These are phyloP conservation scores for Eilema caniola DNA, from an alignment of 2,888 invertebrate genomes.

Conservation along the genomic window DNA sequence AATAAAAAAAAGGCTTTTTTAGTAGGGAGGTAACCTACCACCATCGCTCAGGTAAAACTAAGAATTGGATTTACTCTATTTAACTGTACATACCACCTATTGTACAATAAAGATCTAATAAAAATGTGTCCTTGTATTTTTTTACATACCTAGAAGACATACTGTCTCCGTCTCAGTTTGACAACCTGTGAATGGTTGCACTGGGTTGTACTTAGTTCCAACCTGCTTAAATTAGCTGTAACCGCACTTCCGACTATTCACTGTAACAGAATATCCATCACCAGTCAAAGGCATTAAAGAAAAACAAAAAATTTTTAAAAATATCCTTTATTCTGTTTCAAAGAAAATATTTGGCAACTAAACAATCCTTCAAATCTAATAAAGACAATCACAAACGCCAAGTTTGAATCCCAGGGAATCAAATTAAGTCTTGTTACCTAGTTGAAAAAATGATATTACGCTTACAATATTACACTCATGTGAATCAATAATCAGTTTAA, in stretches of 20 bases:
- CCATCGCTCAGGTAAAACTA: no score
- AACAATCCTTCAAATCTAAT: slow-evolving; percentile 21
- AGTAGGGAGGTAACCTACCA: no score
- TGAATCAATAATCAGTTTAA: neutral
- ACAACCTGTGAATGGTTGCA: no score
- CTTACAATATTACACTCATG: neutral
- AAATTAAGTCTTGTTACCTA: neutral
- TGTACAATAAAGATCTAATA: slow-evolving; percentile 1
- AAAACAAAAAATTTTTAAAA: slow-evolving; percentile 10
- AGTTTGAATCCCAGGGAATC: neutral
- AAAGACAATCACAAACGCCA: neutral
- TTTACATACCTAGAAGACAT: neutral
- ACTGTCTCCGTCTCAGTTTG: no score
- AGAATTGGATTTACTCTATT: no score
- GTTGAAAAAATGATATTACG: slow-evolving; percentile 4
- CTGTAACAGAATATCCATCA: no score
- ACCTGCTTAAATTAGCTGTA: no score
- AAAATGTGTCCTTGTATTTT: neutral
- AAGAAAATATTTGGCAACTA: slow-evolving; percentile 43
- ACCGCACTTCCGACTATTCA: no score
- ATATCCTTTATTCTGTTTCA: slow-evolving; percentile 39
- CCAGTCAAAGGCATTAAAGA: neutral
- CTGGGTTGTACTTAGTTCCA: no score
- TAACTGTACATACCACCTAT: no score
- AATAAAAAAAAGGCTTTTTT: no score